These are phyloP conservation scores for Paralvinella palmiformis DNA, from an alignment of 1,140 invertebrate genomes.

Conservation along the genomic window DNA sequence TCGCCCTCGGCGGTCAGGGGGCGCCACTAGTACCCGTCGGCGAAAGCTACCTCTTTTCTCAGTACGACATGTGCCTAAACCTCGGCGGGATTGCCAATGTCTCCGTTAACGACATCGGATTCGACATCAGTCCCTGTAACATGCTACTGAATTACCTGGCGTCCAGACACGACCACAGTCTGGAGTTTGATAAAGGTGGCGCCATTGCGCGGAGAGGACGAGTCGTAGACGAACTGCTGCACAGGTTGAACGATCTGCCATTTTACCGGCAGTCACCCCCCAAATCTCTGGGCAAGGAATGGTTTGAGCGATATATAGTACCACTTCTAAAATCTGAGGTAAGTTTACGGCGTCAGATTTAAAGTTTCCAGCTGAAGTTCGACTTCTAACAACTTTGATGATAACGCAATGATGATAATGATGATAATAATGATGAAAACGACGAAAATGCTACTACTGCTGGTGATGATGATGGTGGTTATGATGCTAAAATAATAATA, in stretches of 20 bases:
- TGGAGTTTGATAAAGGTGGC: conserved; percentile 34
- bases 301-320: conserved; percentile 30
- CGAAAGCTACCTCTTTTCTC: conserved; percentile 33
- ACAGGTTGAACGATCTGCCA: conserved; percentile 26
- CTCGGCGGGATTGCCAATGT: conserved; percentile 46
- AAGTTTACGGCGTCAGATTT: too few relatives aligned
- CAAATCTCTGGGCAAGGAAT: conserved; percentile 36
- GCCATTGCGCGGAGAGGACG: conserved; percentile 28
- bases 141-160: conserved; percentile 37
- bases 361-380: too few relatives aligned
- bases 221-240: conserved; percentile 26
- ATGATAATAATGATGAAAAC: too few relatives aligned
- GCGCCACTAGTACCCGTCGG: conserved; percentile 41
- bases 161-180: conserved; percentile 14
- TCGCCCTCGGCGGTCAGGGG: conserved; percentile 42
- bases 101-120: conserved; percentile 21
- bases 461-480: too few relatives aligned
- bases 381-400: too few relatives aligned
- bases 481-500: too few relatives aligned
- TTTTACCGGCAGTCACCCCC: conserved; percentile 33
- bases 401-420: too few relatives aligned
- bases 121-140: conserved; percentile 41
- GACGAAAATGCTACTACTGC: too few relatives aligned
- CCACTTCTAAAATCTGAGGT: conserved; percentile 31
- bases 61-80: conserved; percentile 39